Conservation (phyloP, 1,140 invertebrate species). For the Eubasilissa regina region DNA sequence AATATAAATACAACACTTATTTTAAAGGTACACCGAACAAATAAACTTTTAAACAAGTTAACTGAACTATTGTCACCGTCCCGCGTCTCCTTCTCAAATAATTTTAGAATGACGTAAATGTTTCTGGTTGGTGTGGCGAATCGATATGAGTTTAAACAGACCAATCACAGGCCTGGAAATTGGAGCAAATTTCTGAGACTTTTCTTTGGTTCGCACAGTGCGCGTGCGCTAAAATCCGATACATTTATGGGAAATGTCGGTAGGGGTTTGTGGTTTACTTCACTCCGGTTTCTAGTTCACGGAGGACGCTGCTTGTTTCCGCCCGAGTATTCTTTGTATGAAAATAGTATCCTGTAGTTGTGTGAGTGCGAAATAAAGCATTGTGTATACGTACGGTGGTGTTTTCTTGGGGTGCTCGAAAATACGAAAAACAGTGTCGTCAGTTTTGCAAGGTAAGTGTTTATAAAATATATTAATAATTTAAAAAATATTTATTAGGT, state of each 20-base stretch:
- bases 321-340: slow-evolving; percentile 46
- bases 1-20: too few species aligned
- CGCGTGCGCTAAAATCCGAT: slow-evolving; percentile 21
- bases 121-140: slow-evolving; percentile 26
- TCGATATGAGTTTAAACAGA: slow-evolving; percentile 38
- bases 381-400: slow-evolving; percentile 11
- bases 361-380: slow-evolving; percentile 31
- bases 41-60: too few species aligned
- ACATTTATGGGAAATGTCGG: slow-evolving; percentile 29
- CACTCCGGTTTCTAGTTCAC: slow-evolving; percentile 35
- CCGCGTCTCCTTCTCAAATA: slow-evolving; percentile 11
- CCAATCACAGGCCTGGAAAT: slow-evolving; percentile 24
- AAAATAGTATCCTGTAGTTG: slow-evolving; percentile 33
- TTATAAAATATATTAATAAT: background rate
- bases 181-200: slow-evolving; percentile 1
- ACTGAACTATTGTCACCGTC: too few species aligned
- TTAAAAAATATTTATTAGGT: background rate
- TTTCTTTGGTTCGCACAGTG: slow-evolving; percentile 6
- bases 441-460: background rate
- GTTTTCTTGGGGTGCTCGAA: background rate
- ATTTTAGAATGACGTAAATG: background rate
- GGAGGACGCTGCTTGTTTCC: slow-evolving; percentile 30
- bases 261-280: slow-evolving; percentile 42
- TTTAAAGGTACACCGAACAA: too few species aligned
- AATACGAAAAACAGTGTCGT: background rate